phyloP scores from a whole-genome alignment of 2,797 vertebrate species.

The Cottoperca gobio region DNA sequence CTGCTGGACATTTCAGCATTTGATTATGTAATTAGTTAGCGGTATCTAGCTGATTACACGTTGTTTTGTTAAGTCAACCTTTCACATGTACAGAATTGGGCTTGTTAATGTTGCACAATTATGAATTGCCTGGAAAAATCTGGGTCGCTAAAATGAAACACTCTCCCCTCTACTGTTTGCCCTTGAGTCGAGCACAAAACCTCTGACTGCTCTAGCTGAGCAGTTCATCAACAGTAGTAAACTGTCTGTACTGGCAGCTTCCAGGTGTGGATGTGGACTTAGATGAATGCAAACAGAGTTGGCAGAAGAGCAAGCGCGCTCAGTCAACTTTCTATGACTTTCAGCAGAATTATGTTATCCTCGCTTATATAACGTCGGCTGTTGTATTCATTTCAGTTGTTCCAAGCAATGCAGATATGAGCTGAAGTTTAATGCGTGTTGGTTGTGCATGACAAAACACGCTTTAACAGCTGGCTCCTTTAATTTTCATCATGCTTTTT shows the following conservation, averaged over 20 bases:
- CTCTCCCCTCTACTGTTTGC: slow-evolving; percentile 1
- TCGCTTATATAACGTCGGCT: slow-evolving; percentile 48
- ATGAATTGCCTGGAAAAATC: slow-evolving; percentile 2
- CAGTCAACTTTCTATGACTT: slow-evolving; percentile 50
- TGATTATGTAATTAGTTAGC: neutral
- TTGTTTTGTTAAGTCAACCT: neutral
- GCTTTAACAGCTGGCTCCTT: slow-evolving; percentile 68
- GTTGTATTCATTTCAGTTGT: slow-evolving; percentile 65
- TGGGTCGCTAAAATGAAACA: slow-evolving; percentile 10
- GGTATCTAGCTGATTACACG: neutral
- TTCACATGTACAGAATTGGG: neutral
- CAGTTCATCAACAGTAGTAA: slow-evolving; percentile 7
- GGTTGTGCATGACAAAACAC: slow-evolving; percentile 66
- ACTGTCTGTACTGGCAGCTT: slow-evolving; percentile 21
- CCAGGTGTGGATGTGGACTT: slow-evolving; percentile 48
- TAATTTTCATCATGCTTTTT: slow-evolving; percentile 51
- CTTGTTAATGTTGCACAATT: neutral
- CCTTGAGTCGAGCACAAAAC: slow-evolving; percentile 20
- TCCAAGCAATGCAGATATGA: slow-evolving; percentile 58
- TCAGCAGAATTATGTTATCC: slow-evolving; percentile 35
- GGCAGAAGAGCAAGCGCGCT: slow-evolving; percentile 21
- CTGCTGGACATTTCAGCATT: neutral
- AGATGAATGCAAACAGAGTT: slow-evolving; percentile 45
- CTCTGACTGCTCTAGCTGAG: slow-evolving; percentile 13
- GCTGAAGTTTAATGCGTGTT: slow-evolving; percentile 59